Base-by-base conservation (phyloP, 2,797 vertebrate species). In the Falco novaeseelandiae region DNA sequence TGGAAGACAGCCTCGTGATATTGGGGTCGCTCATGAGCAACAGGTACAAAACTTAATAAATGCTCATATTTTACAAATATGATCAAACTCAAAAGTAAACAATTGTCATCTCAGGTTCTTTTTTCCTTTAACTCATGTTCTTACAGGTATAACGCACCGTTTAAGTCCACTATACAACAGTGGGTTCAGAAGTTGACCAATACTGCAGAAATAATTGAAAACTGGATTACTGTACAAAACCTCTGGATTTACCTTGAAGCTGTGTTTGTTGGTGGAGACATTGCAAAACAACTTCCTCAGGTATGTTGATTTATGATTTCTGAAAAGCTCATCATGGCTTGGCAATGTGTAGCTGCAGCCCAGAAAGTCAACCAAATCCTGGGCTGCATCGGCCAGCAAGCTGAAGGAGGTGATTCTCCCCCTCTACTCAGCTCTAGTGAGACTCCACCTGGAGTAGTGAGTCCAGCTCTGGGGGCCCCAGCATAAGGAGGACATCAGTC, bases 211-310 rank as follows among this genome's bases (percentile, higher is more conserved):
- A 98, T 99, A 84, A 98, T 99, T 22, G 99, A 99, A 97, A 98
- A 98, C 89, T 99, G 99, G 99, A 48, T 99, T 87, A 98, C 96
- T 5, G 98, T 99, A 26, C 99, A 99, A 73, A 99, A 99, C 96
- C 98, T 99, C 38, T 99, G 99, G 99, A 98, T 99, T 97, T 99
- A 99, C 92, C 98, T 99, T 67, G 99, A 99, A 97, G 99, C 99
- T 19, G 99, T 99, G 79, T 99, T 99, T 90, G 98, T 99, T 85
- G 99, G 98, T 36, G 99, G 99, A 93, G 99, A 99, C 95, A 99
- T 99, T 90, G 98, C 99, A 84, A 99, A 99, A 83, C 99, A 99
- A 73, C 97, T 99, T 23, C 99, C 99, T n/a, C 98, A 99, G 97
- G 99, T 99, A 65, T 57, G 88, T 23, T 82, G 57, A 49, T 51